A percentile compares a stretch with the other conserved stretches of the same genome.
Conservation (phyloP, 2,797 vertebrate species). For the Syngnathus rostellatus region DNA sequence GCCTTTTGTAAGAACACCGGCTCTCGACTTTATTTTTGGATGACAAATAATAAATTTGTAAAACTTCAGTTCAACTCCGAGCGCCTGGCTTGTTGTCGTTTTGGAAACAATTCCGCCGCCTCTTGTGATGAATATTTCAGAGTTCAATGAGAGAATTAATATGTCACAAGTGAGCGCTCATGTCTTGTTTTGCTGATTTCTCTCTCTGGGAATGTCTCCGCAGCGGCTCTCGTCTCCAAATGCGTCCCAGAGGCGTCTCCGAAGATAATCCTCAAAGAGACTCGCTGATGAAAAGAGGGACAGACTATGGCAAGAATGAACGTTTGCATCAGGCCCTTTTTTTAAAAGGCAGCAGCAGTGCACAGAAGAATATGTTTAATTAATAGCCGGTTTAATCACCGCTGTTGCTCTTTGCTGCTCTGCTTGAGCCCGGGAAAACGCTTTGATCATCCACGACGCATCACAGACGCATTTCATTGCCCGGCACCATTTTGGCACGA, state of each 20-base stretch:
- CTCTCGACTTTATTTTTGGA: conserved; percentile 45
- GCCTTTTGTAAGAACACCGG: conserved; percentile 61
- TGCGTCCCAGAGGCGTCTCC: conserved; percentile 50
- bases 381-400: conserved; percentile 60
- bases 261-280: conserved; percentile 70
- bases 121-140: conserved; percentile 18
- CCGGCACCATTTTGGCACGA: not conserved
- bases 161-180: conserved; percentile 22
- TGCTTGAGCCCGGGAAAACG: conserved; percentile 69
- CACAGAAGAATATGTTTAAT: conserved; percentile 67
- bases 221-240: conserved; percentile 15
- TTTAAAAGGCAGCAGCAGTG: conserved; percentile 57
- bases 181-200: conserved; percentile 20
- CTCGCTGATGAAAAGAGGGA: conserved; percentile 62
- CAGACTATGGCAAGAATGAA: conserved; percentile 50
- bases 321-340: conserved; percentile 55
- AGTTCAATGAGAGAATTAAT: conserved; percentile 10
- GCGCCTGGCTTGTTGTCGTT: conserved; percentile 23
- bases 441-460: conserved; percentile 49
- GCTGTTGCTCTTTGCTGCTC: conserved; percentile 55
- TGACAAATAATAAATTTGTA: conserved; percentile 65
- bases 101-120: not conserved
- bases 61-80: conserved; percentile 44
- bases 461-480: conserved; percentile 58
- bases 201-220: conserved; percentile 18